A percentile compares a stretch with the other conserved stretches of the same genome.
Evolutionary conservation across 1,140 invertebrate genomes (phyloP).

Genomic region (Chironomus striatipennis): DNA sequence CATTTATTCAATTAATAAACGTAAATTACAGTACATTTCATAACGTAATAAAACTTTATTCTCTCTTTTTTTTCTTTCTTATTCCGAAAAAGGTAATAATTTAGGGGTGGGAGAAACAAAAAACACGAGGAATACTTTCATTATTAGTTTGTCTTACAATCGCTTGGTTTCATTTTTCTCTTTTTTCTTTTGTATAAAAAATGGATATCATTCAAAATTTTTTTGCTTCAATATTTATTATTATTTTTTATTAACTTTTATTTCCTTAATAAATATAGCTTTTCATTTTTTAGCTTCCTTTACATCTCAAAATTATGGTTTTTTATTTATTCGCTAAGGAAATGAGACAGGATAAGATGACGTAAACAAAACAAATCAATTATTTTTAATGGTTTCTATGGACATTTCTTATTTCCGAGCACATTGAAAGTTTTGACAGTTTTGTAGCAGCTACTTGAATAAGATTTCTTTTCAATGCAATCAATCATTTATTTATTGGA

Average conservation of each 20-base stretch:
- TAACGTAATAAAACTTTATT: conserved; percentile 9
- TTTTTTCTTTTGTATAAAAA: background rate
- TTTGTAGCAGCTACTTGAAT: too few species aligned
- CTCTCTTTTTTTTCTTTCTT: background rate
- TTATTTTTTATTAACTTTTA: conserved; percentile 1
- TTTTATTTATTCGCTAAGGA: too few species aligned
- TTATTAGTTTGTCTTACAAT: background rate
- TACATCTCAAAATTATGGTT: too few species aligned
- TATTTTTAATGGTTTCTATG: too few species aligned
- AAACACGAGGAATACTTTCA: background rate
- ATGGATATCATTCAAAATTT: conserved; percentile 1
- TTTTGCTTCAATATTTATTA: background rate
- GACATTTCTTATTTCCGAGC: too few species aligned
- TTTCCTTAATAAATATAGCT: background rate
- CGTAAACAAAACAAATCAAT: too few species aligned
- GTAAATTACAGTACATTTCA: conserved; percentile 9
- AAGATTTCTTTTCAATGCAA: too few species aligned
- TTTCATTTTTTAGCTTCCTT: too few species aligned
- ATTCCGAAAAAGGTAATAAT: background rate
- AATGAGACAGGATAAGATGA: too few species aligned
- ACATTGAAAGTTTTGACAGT: too few species aligned
- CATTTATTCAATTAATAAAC: conserved; percentile 10
- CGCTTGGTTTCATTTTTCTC: background rate
- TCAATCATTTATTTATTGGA: too few species aligned
- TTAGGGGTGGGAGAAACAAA: background rate